A percentile compares a stretch with the other conserved stretches of the same genome.
Conservation (phyloP, 2,888 invertebrate genomes). For the Sinhomidia bicolor region DNA sequence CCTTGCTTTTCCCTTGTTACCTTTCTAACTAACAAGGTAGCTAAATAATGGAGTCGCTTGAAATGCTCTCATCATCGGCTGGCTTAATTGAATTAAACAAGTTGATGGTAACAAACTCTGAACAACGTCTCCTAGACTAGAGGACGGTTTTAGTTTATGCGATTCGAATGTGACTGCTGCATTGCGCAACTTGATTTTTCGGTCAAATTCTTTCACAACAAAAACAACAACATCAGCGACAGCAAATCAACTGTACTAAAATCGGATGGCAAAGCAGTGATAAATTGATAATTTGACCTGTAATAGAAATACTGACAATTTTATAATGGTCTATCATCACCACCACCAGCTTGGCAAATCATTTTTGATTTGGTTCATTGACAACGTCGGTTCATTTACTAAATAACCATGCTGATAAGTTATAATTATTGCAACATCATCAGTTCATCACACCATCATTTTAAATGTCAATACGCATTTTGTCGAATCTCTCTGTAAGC, state of each 20-base stretch:
- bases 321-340: neutral
- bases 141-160: neutral
- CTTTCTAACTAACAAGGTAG: too few species aligned
- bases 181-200: slow-evolving; percentile 12
- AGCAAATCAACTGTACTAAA: neutral
- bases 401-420: too few species aligned
- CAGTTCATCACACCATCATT: too few species aligned
- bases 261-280: too few species aligned
- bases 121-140: neutral
- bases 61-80: neutral
- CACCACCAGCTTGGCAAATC: neutral
- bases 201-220: neutral
- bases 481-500: neutral
- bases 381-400: neutral
- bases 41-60: neutral
- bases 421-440: slow-evolving; percentile 22
- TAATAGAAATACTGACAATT: neutral
- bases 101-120: too few species aligned
- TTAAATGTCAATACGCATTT: slow-evolving; percentile 22
- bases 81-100: slow-evolving; percentile 59
- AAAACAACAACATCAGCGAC: neutral
- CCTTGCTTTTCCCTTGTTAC: slow-evolving; percentile 57
- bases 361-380: slow-evolving; percentile 32
- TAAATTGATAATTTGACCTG: neutral
- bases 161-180: neutral